Conservation (phyloP, 1,140 invertebrate genomes). For the Plectus sambesii region DNA sequence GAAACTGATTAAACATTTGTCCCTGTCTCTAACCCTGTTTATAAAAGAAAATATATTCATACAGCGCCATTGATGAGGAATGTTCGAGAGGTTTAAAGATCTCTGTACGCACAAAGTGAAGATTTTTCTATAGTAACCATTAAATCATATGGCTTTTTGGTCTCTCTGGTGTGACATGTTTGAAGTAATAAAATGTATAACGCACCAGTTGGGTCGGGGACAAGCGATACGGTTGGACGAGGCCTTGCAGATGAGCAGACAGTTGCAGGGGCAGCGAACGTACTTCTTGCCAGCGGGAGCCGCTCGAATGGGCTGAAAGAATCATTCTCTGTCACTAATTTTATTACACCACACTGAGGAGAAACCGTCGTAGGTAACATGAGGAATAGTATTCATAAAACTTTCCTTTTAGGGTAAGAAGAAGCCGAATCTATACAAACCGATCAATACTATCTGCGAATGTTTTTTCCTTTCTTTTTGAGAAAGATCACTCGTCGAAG, state of each 20-base stretch:
- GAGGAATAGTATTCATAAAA: background rate
- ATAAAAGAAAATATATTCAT: no score
- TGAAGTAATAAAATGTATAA: slow-evolving; percentile 10
- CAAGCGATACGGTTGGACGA: slow-evolving; percentile 90
- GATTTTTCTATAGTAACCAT: background rate
- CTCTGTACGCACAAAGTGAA: slow-evolving; percentile 14
- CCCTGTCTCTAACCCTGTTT: no score
- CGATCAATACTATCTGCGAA: background rate
- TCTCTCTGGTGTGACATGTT: no score
- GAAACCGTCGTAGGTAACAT: no score
- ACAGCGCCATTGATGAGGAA: no score
- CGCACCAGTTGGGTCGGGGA: slow-evolving; percentile 77
- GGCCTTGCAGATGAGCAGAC: slow-evolving; percentile 90
- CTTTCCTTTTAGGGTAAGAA: background rate
- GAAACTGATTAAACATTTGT: no score
- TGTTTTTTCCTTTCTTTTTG: no score
- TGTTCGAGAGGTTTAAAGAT: background rate
- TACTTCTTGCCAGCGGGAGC: slow-evolving; percentile 98
- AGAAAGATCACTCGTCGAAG: no score
- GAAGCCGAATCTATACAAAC: background rate
- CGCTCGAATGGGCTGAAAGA: slow-evolving; percentile 77
- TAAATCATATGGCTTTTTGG: background rate
- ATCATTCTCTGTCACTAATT: no score
- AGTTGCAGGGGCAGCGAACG: slow-evolving; percentile 97
- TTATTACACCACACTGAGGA: no score